phyloP scores from a whole-genome alignment of 2,888 invertebrate species.

The Stenurella melanura region DNA sequence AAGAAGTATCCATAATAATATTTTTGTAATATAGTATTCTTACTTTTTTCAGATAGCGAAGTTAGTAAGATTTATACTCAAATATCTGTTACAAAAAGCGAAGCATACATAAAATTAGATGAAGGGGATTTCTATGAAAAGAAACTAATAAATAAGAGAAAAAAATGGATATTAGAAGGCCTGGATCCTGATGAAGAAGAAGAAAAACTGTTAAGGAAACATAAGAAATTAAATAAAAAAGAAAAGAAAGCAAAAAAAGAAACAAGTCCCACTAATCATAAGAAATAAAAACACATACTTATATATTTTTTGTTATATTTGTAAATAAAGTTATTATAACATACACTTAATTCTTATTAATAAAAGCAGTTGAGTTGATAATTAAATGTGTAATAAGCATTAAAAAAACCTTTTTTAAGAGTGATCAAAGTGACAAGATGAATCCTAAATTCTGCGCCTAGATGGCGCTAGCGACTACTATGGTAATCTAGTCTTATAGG shows the following conservation, averaged over 20 bases:
- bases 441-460: too few species aligned
- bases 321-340: background rate
- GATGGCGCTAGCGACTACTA: too few species aligned
- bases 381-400: too few species aligned
- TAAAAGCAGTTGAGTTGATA: too few species aligned
- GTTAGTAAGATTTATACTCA: conserved; percentile 94
- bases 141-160: conserved; percentile 89
- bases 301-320: background rate
- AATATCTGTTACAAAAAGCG: conserved; percentile 92
- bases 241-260: conserved; percentile 55
- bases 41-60: conserved; percentile 82
- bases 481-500: too few species aligned
- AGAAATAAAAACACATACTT: background rate
- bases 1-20: too few species aligned
- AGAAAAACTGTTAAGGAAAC: conserved; percentile 72
- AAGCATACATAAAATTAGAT: conserved; percentile 93
- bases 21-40: too few species aligned
- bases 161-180: conserved; percentile 90
- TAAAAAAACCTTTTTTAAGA: too few species aligned
- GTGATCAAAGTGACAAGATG: too few species aligned
- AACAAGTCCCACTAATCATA: background rate
- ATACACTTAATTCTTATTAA: background rate
- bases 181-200: conserved; percentile 88
- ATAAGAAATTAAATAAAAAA: conserved; percentile 64
- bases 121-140: conserved; percentile 94